These are phyloP conservation scores for Eublepharis macularius DNA, from an alignment of 2,113 vertebrate species.

Conservation along the genomic window DNA sequence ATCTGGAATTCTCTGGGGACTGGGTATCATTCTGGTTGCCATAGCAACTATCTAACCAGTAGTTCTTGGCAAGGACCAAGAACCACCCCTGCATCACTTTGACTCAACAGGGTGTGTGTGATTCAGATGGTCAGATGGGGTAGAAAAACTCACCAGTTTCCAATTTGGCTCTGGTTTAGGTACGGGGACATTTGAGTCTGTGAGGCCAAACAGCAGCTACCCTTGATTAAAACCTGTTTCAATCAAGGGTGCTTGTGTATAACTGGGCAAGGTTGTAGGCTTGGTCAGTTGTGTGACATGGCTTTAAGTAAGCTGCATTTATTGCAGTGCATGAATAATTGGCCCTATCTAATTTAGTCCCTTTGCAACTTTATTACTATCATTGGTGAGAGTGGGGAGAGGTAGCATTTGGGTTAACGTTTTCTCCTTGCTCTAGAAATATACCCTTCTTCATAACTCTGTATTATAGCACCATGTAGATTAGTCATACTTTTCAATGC, in stretches of 20 bases:
- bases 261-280: neutral
- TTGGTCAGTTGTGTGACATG: conserved; percentile 29
- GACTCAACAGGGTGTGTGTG: no score
- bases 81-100: no score
- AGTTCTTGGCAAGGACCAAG: no score
- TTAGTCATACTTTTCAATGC: neutral
- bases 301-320: conserved; percentile 42
- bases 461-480: neutral
- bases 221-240: neutral
- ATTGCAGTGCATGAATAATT: conserved; percentile 47
- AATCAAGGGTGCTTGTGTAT: neutral
- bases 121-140: no score
- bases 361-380: conserved; percentile 56
- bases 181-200: no score
- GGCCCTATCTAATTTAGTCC: conserved; percentile 41
- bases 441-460: conserved; percentile 7
- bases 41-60: no score
- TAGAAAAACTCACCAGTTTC: no score
- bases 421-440: conserved; percentile 19
- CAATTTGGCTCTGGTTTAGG: no score
- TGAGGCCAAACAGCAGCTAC: no score
- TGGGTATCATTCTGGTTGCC: no score
- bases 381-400: conserved; percentile 18
- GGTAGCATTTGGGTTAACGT: conserved; percentile 49
- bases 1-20: no score